Evolutionary conservation across 2,888 invertebrate genomes (phyloP).

Genomic region (Thyatira batis): DNA sequence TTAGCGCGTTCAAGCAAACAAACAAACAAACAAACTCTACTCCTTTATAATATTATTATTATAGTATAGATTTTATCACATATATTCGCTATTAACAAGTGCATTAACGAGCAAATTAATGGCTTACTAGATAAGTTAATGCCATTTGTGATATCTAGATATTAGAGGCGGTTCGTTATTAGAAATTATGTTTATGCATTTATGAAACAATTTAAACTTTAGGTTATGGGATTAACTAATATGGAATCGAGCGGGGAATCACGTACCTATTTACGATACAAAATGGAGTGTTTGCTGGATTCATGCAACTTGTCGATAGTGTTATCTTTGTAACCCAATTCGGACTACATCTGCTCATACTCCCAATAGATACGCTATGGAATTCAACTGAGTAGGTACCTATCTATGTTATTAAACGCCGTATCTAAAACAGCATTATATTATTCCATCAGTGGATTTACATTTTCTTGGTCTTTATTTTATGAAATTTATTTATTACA

Average conservation of each 20-base stretch:
- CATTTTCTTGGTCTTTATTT: too few species aligned
- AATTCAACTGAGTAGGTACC: conserved; percentile 31
- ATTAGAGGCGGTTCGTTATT: background rate
- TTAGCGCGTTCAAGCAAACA: too few species aligned
- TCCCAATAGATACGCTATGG: conserved; percentile 44
- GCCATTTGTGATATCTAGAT: conserved; percentile 1
- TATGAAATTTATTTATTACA: too few species aligned
- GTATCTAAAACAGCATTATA: background rate
- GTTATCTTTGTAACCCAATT: conserved; percentile 77
- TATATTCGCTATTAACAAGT: conserved; percentile 15
- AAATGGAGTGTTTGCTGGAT: conserved; percentile 16
- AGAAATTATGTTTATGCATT: background rate
- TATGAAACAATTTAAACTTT: background rate
- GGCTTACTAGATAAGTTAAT: conserved; percentile 5
- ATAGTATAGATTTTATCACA: conserved; percentile 9
- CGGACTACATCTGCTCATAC: conserved; percentile 66
- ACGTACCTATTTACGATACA: background rate
- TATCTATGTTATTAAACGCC: conserved; percentile 12
- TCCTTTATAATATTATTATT: too few species aligned
- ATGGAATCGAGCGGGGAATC: background rate
- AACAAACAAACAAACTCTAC: too few species aligned
- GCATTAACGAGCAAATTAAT: conserved; percentile 16
- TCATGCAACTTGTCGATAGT: conserved; percentile 39
- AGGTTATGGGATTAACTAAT: background rate
- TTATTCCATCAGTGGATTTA: background rate